These are phyloP conservation scores for Microplitis mediator DNA, from an alignment of 1,140 invertebrate species.

Conservation along the genomic window DNA sequence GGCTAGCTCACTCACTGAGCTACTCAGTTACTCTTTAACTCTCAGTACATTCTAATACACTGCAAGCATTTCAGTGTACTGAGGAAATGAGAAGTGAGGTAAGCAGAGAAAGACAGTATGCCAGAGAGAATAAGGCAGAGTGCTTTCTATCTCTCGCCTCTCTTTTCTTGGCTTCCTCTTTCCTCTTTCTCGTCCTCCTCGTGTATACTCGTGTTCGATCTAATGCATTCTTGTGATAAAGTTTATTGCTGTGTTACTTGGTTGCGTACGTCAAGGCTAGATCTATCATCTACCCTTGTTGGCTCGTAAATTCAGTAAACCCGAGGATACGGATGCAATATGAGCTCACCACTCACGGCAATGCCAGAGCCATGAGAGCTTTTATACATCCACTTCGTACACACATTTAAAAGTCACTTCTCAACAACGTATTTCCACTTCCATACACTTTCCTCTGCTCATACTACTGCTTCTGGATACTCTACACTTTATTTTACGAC, in stretches of 20 bases:
- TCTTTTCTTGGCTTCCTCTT: too few species aligned
- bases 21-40: neutral
- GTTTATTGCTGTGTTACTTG: conserved; percentile 51
- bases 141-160: too few species aligned
- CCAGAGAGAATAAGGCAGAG: conserved; percentile 32
- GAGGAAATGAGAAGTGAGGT: neutral
- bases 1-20: too few species aligned
- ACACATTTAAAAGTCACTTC: too few species aligned
- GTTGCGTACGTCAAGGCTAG: conserved; percentile 28
- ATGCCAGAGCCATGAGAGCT: too few species aligned
- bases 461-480: too few species aligned
- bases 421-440: too few species aligned
- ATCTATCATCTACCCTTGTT: conserved; percentile 33
- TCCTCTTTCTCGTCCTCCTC: too few species aligned
- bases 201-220: conserved; percentile 42
- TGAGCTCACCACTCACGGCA: too few species aligned
- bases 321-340: neutral
- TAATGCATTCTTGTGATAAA: conserved; percentile 55
- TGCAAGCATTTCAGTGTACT: neutral
- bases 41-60: neutral
- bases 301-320: conserved; percentile 15
- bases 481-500: too few species aligned
- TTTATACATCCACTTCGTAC: too few species aligned
- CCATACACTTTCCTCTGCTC: too few species aligned
- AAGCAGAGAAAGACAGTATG: conserved; percentile 36